Evolutionary conservation across 2,797 vertebrate genomes (phyloP).

Genomic region (Cetoscarus ocellatus): DNA sequence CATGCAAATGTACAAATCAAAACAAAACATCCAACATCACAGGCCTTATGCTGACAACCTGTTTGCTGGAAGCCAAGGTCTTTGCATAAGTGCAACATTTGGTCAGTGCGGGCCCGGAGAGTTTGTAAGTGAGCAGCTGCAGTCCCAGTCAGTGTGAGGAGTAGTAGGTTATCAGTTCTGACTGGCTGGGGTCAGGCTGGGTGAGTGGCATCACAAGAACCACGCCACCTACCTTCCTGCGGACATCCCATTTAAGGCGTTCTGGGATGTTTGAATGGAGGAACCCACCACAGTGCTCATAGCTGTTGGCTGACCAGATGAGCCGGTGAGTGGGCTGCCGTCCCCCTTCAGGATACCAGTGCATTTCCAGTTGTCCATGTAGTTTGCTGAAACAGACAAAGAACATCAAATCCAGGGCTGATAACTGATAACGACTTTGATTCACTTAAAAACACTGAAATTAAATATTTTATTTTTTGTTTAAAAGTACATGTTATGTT

Average conservation of each 20-base stretch:
- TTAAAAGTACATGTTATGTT: too few relatives aligned
- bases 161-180: conserved; percentile 67
- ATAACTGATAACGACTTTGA: neutral
- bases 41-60: conserved; percentile 38
- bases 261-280: conserved; percentile 89
- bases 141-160: conserved; percentile 71
- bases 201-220: conserved; percentile 79
- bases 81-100: conserved; percentile 68
- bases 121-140: conserved; percentile 65
- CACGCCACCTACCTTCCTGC: conserved; percentile 94
- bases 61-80: conserved; percentile 72
- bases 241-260: conserved; percentile 90
- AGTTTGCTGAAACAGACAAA: conserved; percentile 88
- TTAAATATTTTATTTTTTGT: too few relatives aligned
- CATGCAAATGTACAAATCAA: conserved; percentile 43
- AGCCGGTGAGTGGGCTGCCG: conserved; percentile 94
- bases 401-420: neutral
- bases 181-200: conserved; percentile 51
- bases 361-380: conserved; percentile 99
- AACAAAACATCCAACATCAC: conserved; percentile 27
- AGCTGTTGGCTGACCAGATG: conserved; percentile 89
- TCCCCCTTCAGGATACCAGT: conserved; percentile 98
- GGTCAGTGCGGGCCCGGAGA: conserved; percentile 59
- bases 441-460: neutral
- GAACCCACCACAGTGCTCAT: conserved; percentile 89